Percentiles rank a stretch among this genome's conserved stretches.
Evolutionary conservation across 2,888 invertebrate genomes (phyloP).

Genomic region (Diadromus collaris): DNA sequence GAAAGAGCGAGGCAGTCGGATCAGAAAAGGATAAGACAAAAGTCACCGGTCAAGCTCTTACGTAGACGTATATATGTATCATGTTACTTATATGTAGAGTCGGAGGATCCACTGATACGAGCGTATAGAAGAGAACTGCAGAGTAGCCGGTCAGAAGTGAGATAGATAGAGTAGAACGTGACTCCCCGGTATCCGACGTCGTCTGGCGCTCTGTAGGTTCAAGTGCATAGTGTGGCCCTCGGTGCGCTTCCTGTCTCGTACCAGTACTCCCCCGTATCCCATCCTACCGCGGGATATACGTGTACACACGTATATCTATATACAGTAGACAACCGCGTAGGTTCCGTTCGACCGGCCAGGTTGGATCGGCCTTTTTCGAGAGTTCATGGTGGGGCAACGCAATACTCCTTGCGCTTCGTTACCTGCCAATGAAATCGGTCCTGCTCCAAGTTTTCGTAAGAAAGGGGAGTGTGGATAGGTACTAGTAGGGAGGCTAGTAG

Average conservation of each 20-base stretch:
- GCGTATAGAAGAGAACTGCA: constrained; percentile 6
- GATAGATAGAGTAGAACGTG: constrained; percentile 34
- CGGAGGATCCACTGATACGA: constrained; percentile 4
- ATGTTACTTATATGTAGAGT: constrained; percentile 20
- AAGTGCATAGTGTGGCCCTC: constrained; percentile 51
- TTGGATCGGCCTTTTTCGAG: too few species aligned
- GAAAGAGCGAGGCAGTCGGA: not conserved
- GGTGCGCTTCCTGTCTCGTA: constrained; percentile 51
- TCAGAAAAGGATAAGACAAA: not conserved
- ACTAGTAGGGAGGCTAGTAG: too few species aligned
- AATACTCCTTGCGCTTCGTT: too few species aligned
- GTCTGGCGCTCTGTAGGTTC: constrained; percentile 41
- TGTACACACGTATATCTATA: constrained; percentile 10
- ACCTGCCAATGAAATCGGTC: too few species aligned
- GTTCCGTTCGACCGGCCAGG: too few species aligned
- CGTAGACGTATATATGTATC: constrained; percentile 12
- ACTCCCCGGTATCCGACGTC: constrained; percentile 42
- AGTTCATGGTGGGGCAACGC: too few species aligned
- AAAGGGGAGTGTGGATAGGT: too few species aligned
- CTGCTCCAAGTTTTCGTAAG: too few species aligned
- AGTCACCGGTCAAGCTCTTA: constrained; percentile 28
- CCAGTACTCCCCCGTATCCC: constrained; percentile 9
- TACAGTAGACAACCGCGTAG: constrained; percentile 30
- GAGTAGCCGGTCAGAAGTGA: constrained; percentile 27
- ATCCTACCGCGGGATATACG: not conserved